Conservation (phyloP, 2,113 vertebrate species). For the pig (Sus scrofa) region T2T-Sscrofa CM000817.6:72289001-72289500, state of each 20-base stretch:
- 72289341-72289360: not conserved
- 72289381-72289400: rapidly evolving
- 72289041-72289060: not conserved
- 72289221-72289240: no score
- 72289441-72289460: not conserved
- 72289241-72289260: rapidly evolving
- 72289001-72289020: not conserved
- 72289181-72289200: rapidly evolving
- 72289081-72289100: not conserved
- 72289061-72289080: not conserved
- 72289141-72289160: not conserved
- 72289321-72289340: no score
- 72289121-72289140: not conserved
- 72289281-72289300: not conserved
- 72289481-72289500: not conserved
- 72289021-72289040: rapidly evolving
- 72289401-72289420: not conserved
- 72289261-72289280: no score
- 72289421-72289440: rapidly evolving
- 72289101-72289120: rapidly evolving
- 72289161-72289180: not conserved
- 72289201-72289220: rapidly evolving
- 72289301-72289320: not conserved
- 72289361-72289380: not conserved
- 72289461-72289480: not conserved